Evolutionary conservation across 2,797 vertebrate genomes (phyloP).

Genomic region (Gadopsis marmoratus): DNA sequence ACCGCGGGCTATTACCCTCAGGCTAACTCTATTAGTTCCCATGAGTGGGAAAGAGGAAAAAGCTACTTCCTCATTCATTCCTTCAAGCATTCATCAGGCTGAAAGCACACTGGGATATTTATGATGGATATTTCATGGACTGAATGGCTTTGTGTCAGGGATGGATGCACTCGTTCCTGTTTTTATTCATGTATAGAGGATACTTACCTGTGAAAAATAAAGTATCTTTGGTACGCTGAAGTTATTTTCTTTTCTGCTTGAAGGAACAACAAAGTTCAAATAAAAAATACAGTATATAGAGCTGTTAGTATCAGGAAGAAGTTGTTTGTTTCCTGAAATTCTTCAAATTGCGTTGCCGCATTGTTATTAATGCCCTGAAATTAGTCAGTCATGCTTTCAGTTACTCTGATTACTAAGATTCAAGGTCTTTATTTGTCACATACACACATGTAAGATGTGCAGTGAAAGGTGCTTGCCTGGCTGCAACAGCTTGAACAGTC

Average conservation of each 20-base stretch:
- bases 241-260: conserved; percentile 13
- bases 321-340: background rate
- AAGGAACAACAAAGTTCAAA: background rate
- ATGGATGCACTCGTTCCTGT: conserved; percentile 41
- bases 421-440: no score
- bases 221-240: background rate
- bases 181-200: conserved; percentile 30
- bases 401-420: background rate
- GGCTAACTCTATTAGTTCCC: conserved; percentile 70
- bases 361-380: background rate
- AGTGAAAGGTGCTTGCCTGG: no score
- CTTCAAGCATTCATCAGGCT: conserved; percentile 53
- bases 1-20: conserved; percentile 65
- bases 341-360: background rate
- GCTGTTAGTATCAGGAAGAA: no score
- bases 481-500: no score
- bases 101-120: conserved; percentile 63
- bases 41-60: conserved; percentile 56
- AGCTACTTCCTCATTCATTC: conserved; percentile 62
- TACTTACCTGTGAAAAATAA: conserved; percentile 24
- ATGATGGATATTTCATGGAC: conserved; percentile 66
- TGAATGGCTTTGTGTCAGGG: conserved; percentile 45
- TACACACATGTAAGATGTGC: no score
- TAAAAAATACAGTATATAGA: background rate
- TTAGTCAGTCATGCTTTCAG: background rate